phyloP scores from a whole-genome alignment of 2,113 vertebrate genomes.

The Corythoichthys intestinalis region DNA sequence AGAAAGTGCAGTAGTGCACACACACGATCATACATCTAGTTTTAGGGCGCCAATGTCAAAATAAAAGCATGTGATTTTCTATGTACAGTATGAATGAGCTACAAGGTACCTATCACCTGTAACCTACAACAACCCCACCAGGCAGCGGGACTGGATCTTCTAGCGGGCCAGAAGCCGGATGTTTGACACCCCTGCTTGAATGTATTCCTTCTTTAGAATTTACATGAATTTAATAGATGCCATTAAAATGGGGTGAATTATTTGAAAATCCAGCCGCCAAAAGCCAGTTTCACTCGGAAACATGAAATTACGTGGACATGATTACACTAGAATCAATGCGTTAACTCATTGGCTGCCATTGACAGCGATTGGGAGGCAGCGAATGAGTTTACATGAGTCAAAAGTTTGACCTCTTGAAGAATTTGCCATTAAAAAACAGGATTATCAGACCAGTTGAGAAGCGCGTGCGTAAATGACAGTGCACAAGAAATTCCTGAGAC shows the following conservation, averaged over 20 bases:
- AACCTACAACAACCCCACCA: too few species aligned
- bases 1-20: too few species aligned
- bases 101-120: too few species aligned
- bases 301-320: not conserved
- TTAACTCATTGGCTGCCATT: too few species aligned
- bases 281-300: not conserved
- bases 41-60: too few species aligned
- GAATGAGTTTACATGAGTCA: not conserved
- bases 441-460: not conserved
- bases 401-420: not conserved
- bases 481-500: conserved; percentile 76
- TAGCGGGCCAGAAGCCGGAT: too few species aligned
- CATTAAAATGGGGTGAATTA: not conserved
- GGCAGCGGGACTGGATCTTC: too few species aligned
- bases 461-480: conserved; percentile 61
- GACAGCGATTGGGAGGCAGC: not conserved
- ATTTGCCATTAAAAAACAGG: not conserved
- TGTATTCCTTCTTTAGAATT: not conserved
- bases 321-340: too few species aligned
- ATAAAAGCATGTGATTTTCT: too few species aligned
- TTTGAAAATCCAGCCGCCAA: not conserved
- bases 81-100: too few species aligned
- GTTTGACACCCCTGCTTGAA: not conserved
- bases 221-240: not conserved
- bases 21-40: too few species aligned